Evolutionary conservation across 2,113 vertebrate species (phyloP).

Genomic region (Callocephalon fimbriatum): DNA sequence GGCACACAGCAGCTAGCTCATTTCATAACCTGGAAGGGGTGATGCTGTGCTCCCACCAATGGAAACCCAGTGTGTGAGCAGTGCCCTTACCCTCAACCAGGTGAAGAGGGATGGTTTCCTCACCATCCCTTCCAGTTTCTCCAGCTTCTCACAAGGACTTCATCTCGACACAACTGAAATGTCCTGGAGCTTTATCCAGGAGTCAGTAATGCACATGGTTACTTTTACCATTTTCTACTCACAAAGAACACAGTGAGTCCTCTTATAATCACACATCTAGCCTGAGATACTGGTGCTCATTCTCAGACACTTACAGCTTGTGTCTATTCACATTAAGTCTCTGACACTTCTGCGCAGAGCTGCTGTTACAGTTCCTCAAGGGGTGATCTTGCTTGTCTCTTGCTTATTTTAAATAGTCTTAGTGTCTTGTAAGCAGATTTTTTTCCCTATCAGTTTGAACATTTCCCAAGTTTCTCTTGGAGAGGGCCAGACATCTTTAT

Average conservation of each 20-base stretch:
- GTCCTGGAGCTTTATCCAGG: neutral
- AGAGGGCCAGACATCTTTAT: neutral
- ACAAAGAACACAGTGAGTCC: neutral
- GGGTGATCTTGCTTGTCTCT: neutral
- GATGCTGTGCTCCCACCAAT: neutral
- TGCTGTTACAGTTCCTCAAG: neutral
- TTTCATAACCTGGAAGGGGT: neutral
- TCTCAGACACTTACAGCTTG: neutral
- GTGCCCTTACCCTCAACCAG: neutral
- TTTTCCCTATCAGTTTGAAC: neutral
- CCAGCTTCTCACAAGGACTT: neutral
- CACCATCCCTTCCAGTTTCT: neutral
- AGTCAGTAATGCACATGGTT: neutral
- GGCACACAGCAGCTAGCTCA: neutral
- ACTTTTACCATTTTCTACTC: neutral
- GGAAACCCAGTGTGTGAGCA: rapidly evolving
- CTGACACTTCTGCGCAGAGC: neutral
- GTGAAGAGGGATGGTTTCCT: neutral
- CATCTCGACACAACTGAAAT: neutral
- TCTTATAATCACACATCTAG: neutral
- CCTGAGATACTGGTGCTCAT: neutral
- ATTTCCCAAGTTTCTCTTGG: neutral
- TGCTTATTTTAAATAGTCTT: neutral
- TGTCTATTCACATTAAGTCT: neutral
- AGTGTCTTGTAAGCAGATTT: neutral